Conservation (phyloP, 1,140 invertebrate species). For the Drosophila pallidifrons region DNA sequence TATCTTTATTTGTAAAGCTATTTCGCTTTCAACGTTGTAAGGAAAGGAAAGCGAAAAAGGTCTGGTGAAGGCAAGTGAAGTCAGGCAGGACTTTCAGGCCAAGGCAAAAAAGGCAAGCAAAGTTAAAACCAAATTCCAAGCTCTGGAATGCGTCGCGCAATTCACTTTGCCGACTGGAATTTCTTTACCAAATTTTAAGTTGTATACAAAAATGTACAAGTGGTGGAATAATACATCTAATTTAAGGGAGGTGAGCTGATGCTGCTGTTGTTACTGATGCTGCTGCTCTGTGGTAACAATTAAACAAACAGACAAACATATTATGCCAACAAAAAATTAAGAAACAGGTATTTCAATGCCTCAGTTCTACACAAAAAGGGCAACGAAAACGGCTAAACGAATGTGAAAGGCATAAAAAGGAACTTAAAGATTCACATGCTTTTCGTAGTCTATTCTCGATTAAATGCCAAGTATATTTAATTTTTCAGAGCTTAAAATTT, state of each 20-base stretch:
- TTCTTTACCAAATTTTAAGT: conserved; percentile 47
- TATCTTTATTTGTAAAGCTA: conserved; percentile 51
- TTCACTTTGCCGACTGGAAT: conserved; percentile 47
- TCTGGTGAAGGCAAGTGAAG: too few relatives aligned
- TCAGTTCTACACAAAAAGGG: neutral
- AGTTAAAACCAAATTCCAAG: conserved; percentile 43
- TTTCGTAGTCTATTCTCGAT: neutral
- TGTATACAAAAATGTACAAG: conserved; percentile 44
- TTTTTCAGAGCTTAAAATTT: neutral
- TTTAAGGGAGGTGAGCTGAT: conserved; percentile 7
- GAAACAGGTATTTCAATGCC: conserved; percentile 4
- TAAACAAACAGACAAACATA: conserved; percentile 27
- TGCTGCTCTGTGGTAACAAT: conserved; percentile 16
- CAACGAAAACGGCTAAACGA: neutral
- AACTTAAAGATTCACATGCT: neutral
- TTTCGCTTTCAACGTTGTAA: conserved; percentile 9
- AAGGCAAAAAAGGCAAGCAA: conserved; percentile 39
- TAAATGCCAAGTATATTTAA: neutral
- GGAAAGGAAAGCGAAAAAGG: conserved; percentile 23
- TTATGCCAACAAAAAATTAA: conserved; percentile 5
- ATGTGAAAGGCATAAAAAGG: conserved; percentile 1
- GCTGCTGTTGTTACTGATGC: neutral
- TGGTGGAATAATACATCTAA: conserved; percentile 41
- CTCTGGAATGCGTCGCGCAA: conserved; percentile 55
- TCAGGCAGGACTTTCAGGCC: too few relatives aligned